Conservation (phyloP, 2,888 invertebrate genomes). For the Prenolepis imparis region DNA sequence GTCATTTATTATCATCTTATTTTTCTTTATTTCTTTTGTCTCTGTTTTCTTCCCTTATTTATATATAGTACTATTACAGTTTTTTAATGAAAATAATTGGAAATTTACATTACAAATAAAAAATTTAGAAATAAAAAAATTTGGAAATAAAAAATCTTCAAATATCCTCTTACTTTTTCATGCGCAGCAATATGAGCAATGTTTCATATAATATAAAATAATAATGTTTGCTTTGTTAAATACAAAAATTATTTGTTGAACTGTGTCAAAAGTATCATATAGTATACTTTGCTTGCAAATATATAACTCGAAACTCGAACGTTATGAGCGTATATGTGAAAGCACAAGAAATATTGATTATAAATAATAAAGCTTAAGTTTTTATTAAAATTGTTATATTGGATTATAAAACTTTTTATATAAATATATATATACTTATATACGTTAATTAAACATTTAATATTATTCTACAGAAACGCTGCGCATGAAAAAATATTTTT, state of each 20-base stretch:
- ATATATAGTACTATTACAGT: neutral
- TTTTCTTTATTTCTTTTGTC: neutral
- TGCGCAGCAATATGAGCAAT: neutral
- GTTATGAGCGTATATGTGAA: neutral
- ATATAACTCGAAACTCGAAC: neutral
- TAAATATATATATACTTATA: constrained; percentile 15
- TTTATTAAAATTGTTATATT: neutral
- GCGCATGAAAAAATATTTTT: neutral
- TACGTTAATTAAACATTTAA: neutral
- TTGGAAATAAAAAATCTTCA: too few relatives aligned
- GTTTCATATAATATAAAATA: neutral
- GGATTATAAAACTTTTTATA: neutral
- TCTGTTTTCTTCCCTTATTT: neutral
- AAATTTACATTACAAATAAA: neutral
- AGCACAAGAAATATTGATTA: neutral
- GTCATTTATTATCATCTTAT: neutral
- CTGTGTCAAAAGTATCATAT: neutral
- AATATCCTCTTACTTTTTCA: neutral
- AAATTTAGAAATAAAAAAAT: too few relatives aligned
- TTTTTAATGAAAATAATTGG: neutral
- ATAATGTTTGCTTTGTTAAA: neutral
- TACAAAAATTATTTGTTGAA: neutral
- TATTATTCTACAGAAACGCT: neutral
- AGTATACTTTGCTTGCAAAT: neutral
- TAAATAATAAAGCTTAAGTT: neutral